Evolutionary conservation across 2,797 vertebrate species (phyloP), one percentile per base, ranked within the genome.

Genomic region (Chelonia mydas): DNA sequence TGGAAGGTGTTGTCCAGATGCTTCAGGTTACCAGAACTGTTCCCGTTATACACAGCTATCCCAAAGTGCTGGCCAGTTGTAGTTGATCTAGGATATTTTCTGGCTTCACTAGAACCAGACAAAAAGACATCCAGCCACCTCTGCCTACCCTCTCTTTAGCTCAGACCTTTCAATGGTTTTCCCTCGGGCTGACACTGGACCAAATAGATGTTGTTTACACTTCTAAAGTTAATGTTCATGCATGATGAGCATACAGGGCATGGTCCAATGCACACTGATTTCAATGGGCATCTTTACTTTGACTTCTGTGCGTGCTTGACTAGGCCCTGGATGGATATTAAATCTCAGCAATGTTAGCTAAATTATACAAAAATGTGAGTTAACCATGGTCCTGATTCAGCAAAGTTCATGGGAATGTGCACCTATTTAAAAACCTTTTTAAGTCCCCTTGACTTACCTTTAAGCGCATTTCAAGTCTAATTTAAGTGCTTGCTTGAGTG

Each of bases 321-420:
- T 45, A 76, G 74, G 74, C 45, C 45, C 41, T 76, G 25, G 41
- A 19, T 76, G 21, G 41, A 28, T 45, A 28, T 47, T 47, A 45
- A 7, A 13, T 47, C 25, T 76, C 12, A 16, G 19, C 53, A 25
- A 37, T 33, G 11, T 61, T 19, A 9, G 50, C 23, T 1, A 12
- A 5, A 37, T 80, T 45, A 7, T 21, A 4, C 27, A 51, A 9
- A 11, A 13, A 16, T 17, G 1, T 6, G n/a, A 23, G 65, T 41
- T 72, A 17, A 23, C 11, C n/a, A 21, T 41, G 11, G 49, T n/a
- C 21, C 59, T 7, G 51, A 54, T 74, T 81, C 28, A 72, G 68
- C 37, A 61, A 74, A 77, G 65, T 10, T 37, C 13, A 41, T 0
- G 0, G 33, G 51, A 23, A 3, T 65, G 53, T 51, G 11, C 21